A percentile compares a stretch with the other conserved stretches of the same genome.
phyloP scores from a whole-genome alignment of 2,888 invertebrate genomes.

The Eupelmus urozonus region DNA sequence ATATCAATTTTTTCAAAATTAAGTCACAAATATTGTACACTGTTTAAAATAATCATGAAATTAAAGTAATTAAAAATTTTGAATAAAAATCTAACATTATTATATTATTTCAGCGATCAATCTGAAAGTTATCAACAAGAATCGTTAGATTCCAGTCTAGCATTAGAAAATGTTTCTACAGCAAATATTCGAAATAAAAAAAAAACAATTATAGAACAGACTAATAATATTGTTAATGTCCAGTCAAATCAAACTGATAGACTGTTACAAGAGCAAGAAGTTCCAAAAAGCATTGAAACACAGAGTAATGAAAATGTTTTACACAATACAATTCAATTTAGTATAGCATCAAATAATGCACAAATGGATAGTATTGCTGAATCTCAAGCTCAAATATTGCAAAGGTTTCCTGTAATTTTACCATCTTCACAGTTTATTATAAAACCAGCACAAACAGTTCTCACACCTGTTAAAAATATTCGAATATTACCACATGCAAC shows the following conservation, averaged over 20 bases:
- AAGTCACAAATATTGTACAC: too few species aligned
- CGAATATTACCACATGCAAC: conserved; percentile 66
- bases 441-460: conserved; percentile 69
- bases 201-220: conserved; percentile 52
- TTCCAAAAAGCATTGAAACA: conserved; percentile 32
- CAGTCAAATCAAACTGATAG: conserved; percentile 24
- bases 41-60: too few species aligned
- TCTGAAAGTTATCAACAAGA: conserved; percentile 47
- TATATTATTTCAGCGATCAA: conserved; percentile 19
- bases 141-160: conserved; percentile 19
- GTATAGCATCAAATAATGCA: conserved; percentile 60
- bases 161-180: conserved; percentile 21
- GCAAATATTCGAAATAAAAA: conserved; percentile 48
- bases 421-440: conserved; percentile 72
- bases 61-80: too few species aligned
- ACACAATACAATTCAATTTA: conserved; percentile 61
- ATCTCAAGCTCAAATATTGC: conserved; percentile 68
- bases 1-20: too few species aligned
- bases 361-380: conserved; percentile 56
- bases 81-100: too few species aligned
- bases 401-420: conserved; percentile 67
- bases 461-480: conserved; percentile 69
- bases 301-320: conserved; percentile 58
- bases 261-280: conserved; percentile 29
- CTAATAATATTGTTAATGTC: conserved; percentile 40